phyloP scores from a whole-genome alignment of 64 coral and sea anemone species.

The Platygyra sinensis region DNA sequence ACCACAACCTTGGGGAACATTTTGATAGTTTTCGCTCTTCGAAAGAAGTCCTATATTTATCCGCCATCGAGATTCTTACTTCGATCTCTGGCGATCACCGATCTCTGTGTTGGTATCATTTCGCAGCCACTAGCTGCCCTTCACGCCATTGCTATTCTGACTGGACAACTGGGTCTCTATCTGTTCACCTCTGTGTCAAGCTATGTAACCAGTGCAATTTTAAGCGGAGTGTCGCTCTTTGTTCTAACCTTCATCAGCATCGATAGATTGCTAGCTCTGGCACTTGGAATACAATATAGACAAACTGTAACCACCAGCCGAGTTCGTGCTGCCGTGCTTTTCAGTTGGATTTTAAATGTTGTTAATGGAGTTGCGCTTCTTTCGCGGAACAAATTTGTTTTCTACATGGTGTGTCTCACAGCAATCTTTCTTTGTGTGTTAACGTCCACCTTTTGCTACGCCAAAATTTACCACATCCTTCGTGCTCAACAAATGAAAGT shows the following conservation, averaged over 20 bases:
- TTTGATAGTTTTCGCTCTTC: neutral
- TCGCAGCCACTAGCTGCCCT: neutral
- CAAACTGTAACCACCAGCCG: neutral
- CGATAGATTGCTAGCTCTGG: neutral
- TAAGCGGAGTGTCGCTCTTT: neutral
- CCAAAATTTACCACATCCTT: neutral
- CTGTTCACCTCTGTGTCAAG: neutral
- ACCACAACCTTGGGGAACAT: neutral
- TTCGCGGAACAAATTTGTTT: neutral
- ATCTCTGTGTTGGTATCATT: neutral
- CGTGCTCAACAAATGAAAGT: neutral
- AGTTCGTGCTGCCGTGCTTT: neutral
- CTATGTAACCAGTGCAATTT: neutral
- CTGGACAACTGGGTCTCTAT: neutral
- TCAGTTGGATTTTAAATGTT: neutral
- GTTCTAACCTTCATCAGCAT: neutral
- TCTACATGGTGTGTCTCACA: neutral
- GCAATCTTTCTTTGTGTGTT: neutral
- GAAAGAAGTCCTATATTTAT: neutral
- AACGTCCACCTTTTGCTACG: neutral
- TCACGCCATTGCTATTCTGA: neutral
- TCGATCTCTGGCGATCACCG: neutral
- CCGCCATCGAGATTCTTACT: neutral
- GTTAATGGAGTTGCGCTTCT: neutral
- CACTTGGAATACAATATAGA: neutral